phyloP scores from a whole-genome alignment of 2,797 vertebrate genomes.

The Rhinatrema bivittatum region DNA sequence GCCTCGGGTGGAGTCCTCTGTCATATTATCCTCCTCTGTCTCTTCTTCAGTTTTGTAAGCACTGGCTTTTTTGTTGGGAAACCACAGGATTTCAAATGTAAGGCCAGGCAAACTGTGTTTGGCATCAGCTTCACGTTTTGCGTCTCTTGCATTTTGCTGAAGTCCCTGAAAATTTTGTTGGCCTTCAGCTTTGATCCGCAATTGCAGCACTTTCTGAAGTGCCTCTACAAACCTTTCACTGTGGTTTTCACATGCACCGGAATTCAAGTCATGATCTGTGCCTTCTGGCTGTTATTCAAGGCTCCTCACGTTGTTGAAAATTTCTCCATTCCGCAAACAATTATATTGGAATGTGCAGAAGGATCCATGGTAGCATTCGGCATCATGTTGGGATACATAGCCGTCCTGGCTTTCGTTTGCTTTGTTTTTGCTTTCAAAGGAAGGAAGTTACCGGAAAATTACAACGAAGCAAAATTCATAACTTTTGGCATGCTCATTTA shows the following conservation, averaged over 20 bases:
- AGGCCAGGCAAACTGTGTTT: constrained; percentile 68
- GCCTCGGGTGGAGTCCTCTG: constrained; percentile 69
- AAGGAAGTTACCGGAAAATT: constrained; percentile 78
- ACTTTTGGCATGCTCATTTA: constrained; percentile 87
- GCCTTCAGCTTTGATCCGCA: constrained; percentile 77
- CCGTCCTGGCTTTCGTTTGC: constrained; percentile 69
- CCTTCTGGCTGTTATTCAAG: constrained; percentile 66
- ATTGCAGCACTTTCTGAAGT: constrained; percentile 56
- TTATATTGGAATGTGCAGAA: constrained; percentile 71
- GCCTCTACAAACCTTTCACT: constrained; percentile 57
- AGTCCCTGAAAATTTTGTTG: constrained; percentile 79
- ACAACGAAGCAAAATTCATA: constrained; percentile 85
- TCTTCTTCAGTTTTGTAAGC: constrained; percentile 68
- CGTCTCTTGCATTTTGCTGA: constrained; percentile 80
- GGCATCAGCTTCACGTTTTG: constrained; percentile 79
- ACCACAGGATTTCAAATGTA: constrained; percentile 63
- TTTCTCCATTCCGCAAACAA: constrained; percentile 33
- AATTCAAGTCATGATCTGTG: constrained; percentile 62
- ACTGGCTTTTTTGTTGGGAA: constrained; percentile 68
- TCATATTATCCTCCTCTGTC: constrained; percentile 74
- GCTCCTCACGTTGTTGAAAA: constrained; percentile 51
- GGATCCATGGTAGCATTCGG: constrained; percentile 70
- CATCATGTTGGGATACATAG: constrained; percentile 72
- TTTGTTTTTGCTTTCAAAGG: constrained; percentile 81
- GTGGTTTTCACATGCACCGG: constrained; percentile 58